phyloP scores from a whole-genome alignment of 2,113 vertebrate genomes.

The Protomyctophum bolini region DNA sequence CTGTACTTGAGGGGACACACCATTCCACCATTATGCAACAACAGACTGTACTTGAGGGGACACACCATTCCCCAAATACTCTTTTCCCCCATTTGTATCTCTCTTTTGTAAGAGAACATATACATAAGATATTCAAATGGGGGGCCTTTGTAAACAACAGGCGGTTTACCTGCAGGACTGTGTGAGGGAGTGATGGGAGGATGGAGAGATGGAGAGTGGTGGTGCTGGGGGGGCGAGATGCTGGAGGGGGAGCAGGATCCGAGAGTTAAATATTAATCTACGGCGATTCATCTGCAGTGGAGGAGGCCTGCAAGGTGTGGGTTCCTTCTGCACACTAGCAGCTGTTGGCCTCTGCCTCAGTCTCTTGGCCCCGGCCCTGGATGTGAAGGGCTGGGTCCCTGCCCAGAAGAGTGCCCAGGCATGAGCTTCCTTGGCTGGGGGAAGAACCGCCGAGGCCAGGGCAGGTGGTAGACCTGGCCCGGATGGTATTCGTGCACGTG shows the following conservation, averaged over 20 bases:
- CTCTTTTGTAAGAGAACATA: constrained; percentile 31
- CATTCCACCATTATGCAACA: too few species aligned
- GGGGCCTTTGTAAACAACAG: constrained; percentile 42
- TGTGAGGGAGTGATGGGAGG: constrained; percentile 52
- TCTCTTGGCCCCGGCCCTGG: constrained; percentile 68
- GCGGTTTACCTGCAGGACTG: constrained; percentile 64
- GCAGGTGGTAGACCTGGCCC: constrained; percentile 70
- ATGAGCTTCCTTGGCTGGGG: constrained; percentile 69
- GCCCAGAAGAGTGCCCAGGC: constrained; percentile 76
- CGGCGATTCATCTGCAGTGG: constrained; percentile 80
- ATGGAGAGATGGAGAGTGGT: constrained; percentile 30
- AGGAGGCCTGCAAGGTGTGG: constrained; percentile 69
- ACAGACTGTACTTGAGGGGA: constrained; percentile 1
- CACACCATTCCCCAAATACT: not conserved
- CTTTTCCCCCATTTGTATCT: constrained; percentile 18
- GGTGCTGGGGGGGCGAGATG: constrained; percentile 56
- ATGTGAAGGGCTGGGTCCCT: constrained; percentile 68
- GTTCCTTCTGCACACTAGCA: constrained; percentile 76
- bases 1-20: constrained; percentile 2
- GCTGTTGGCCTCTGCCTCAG: constrained; percentile 72
- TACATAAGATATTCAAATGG: constrained; percentile 51
- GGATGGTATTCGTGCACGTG: constrained; percentile 23
- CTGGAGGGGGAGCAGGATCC: constrained; percentile 76
- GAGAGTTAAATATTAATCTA: constrained; percentile 83
- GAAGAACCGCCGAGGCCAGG: constrained; percentile 56